Percentiles rank a stretch among this genome's conserved stretches.
Conservation (phyloP, 2,113 vertebrate genomes). For the Gracilinanus agilis region DNA sequence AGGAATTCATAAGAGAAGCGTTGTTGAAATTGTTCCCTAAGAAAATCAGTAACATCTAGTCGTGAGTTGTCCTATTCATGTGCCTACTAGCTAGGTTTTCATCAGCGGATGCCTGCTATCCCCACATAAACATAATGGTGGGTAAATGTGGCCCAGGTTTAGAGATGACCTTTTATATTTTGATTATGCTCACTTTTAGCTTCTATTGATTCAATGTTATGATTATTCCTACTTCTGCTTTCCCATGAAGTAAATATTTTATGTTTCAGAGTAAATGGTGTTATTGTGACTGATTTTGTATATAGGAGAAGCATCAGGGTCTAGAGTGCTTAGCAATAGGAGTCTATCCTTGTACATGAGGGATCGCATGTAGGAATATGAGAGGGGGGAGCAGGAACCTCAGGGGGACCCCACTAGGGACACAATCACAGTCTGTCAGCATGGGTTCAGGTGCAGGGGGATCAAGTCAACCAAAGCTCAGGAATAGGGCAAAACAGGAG, state of each 20-base stretch:
- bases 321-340: neutral
- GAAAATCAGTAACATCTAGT: neutral
- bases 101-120: neutral
- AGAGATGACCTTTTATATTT: neutral
- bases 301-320: neutral
- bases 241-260: neutral
- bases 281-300: neutral
- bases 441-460: neutral
- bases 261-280: neutral
- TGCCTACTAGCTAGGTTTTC: neutral
- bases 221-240: neutral
- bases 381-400: neutral
- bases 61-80: neutral
- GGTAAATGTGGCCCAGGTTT: neutral
- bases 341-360: neutral
- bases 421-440: neutral
- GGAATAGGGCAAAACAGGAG: neutral
- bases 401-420: neutral
- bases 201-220: neutral
- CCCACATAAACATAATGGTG: neutral
- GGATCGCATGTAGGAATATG: neutral
- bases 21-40: neutral
- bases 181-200: neutral
- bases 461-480: neutral
- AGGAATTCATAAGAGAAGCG: neutral